Evolutionary conservation across 2,113 vertebrate genomes (phyloP).

Genomic region (Megaceryle maxima): DNA sequence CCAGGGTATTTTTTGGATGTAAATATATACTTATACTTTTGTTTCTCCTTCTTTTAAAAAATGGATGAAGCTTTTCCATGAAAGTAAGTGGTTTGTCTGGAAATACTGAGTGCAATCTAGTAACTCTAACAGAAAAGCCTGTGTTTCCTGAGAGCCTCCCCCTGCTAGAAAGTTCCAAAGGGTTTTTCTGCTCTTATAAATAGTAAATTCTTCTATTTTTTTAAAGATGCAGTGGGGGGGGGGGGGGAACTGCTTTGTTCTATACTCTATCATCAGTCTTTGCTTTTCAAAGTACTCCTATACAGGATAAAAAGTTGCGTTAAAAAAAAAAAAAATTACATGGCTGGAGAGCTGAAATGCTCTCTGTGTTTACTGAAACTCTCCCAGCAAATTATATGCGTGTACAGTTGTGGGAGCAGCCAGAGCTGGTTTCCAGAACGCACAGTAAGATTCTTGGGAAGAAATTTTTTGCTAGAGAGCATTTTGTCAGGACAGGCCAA

Average conservation of each 20-base stretch:
- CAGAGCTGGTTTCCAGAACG: conserved; percentile 15
- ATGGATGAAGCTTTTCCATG: neutral
- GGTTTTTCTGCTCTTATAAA: conserved; percentile 5
- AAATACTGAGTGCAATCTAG: conserved; percentile 24
- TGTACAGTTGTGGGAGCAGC: conserved; percentile 34
- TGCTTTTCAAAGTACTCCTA: neutral
- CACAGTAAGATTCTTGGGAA: conserved; percentile 36
- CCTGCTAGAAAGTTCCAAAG: neutral
- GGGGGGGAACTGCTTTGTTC: neutral
- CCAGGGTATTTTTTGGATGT: neutral
- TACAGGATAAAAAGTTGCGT: neutral
- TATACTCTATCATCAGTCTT: neutral
- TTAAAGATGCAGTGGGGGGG: neutral
- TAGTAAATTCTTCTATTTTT: neutral
- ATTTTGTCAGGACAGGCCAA: conserved; percentile 38
- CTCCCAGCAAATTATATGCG: conserved; percentile 29
- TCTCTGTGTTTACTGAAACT: conserved; percentile 38
- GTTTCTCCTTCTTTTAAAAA: neutral
- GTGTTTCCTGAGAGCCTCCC: neutral
- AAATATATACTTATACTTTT: neutral
- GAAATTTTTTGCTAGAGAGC: conserved; percentile 56
- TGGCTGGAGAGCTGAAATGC: neutral
- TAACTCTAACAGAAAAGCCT: conserved; percentile 11
- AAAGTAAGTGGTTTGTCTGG: neutral
- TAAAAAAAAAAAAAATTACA: neutral